A percentile compares a stretch with the other conserved stretches of the same genome.
Evolutionary conservation across 2,888 invertebrate genomes (phyloP).

Genomic region (Pristionchus entomophagus): DNA sequence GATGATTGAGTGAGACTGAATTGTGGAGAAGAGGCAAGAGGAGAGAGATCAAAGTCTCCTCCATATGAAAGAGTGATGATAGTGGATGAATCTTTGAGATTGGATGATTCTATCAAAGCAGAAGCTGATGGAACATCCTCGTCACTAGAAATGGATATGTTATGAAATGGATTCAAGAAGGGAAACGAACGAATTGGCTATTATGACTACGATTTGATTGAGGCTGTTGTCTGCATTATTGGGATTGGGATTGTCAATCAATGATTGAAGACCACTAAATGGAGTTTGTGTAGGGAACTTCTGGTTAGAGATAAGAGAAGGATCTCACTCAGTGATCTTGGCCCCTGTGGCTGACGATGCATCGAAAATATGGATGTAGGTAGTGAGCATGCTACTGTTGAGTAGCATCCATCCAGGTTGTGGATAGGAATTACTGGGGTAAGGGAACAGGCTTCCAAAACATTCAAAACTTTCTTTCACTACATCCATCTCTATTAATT

Average conservation of each 20-base stretch:
- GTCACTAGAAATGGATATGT: neutral
- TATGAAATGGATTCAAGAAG: too few relatives aligned
- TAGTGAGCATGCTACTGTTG: neutral
- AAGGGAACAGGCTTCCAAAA: neutral
- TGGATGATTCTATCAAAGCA: neutral
- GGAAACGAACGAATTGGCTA: slow-evolving; percentile 22
- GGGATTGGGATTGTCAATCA: neutral
- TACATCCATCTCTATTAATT: neutral
- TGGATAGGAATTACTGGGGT: too few relatives aligned
- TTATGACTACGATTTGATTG: neutral
- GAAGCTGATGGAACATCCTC: neutral
- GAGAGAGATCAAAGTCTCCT: slow-evolving; percentile 26
- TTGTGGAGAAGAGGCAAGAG: slow-evolving; percentile 18
- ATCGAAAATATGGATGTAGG: too few relatives aligned
- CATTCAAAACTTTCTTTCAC: neutral
- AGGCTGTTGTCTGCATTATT: neutral
- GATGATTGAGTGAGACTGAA: neutral
- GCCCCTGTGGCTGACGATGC: too few relatives aligned
- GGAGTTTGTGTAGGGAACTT: neutral
- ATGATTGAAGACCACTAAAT: slow-evolving; percentile 35
- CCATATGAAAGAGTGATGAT: neutral
- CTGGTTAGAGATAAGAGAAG: neutral
- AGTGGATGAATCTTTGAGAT: neutral
- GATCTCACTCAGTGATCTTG: neutral
- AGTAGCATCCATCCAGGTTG: neutral